Percentiles rank a stretch among this genome's conserved stretches.
Evolutionary conservation across 2,797 vertebrate genomes (phyloP).

Genomic region (Pipistrellus nathusii): DNA sequence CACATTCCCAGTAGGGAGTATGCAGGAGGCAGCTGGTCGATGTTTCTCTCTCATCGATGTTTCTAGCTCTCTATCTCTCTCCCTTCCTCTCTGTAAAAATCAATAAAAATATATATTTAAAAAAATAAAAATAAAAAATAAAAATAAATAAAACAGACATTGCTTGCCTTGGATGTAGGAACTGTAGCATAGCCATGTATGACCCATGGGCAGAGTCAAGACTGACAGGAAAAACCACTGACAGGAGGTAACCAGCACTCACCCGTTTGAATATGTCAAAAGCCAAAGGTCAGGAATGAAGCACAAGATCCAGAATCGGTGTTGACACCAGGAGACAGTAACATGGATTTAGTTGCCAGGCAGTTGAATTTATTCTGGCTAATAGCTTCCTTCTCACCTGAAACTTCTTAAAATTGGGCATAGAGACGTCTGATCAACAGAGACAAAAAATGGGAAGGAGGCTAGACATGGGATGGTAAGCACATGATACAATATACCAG

Average conservation of each 20-base stretch:
- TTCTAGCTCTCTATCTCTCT: no score
- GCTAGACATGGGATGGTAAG: no score
- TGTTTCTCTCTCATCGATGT: no score
- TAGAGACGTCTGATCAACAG: neutral
- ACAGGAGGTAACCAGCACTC: neutral
- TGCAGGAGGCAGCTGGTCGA: no score
- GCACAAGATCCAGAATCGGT: neutral
- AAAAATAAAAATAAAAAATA: no score
- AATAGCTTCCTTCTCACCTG: neutral
- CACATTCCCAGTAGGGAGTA: no score
- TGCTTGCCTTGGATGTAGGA: neutral
- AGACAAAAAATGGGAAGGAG: neutral
- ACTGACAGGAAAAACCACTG: neutral
- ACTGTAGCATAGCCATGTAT: neutral
- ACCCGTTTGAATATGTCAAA: neutral
- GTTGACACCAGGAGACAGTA: neutral
- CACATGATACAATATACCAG: no score
- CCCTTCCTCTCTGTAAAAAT: no score
- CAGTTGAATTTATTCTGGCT: neutral
- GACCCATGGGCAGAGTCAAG: neutral
- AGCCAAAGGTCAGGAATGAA: neutral
- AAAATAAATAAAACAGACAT: neutral
- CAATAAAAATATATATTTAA: no score
- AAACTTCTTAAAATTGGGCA: neutral
- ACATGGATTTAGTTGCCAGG: fast-evolving